Percentiles rank a stretch among this genome's conserved stretches.
Evolutionary conservation across 1,140 invertebrate species (phyloP).

Genomic region (Drosophila kurseongensis): DNA sequence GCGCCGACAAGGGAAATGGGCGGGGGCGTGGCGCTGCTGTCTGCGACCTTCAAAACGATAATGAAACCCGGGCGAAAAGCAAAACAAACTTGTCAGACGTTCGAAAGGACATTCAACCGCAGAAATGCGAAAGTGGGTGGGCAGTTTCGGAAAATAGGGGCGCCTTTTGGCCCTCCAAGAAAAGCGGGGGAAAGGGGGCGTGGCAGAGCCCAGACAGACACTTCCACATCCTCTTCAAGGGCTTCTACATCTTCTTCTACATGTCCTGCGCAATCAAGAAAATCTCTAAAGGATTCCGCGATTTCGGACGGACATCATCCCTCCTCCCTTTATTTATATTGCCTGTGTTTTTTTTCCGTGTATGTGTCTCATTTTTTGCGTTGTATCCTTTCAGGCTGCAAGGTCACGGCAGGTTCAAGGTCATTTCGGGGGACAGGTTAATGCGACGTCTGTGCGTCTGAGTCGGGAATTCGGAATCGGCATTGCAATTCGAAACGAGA

Average conservation of each 20-base stretch:
- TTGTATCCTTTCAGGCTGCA: slow-evolving; percentile 6
- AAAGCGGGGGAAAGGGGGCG: neutral
- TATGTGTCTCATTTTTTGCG: neutral
- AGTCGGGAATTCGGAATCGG: slow-evolving; percentile 27
- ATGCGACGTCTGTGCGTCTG: slow-evolving; percentile 31
- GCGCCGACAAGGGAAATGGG: neutral
- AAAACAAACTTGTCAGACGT: slow-evolving; percentile 68
- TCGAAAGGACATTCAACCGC: slow-evolving; percentile 66
- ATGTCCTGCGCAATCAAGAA: slow-evolving; percentile 52
- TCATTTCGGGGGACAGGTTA: slow-evolving; percentile 24
- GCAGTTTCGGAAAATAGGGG: neutral
- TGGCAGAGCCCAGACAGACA: neutral
- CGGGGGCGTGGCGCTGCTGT: slow-evolving; percentile 33
- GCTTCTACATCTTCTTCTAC: slow-evolving; percentile 2
- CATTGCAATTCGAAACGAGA: slow-evolving; percentile 14
- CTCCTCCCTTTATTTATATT: neutral
- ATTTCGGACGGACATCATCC: slow-evolving; percentile 1
- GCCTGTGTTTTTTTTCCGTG: neutral
- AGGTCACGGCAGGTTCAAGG: slow-evolving; percentile 37
- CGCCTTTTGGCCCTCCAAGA: slow-evolving; percentile 8
- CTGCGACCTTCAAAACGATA: slow-evolving; percentile 68
- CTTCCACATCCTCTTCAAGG: slow-evolving; percentile 25
- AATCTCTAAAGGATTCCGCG: slow-evolving; percentile 41
- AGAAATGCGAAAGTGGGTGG: neutral
- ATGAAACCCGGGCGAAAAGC: slow-evolving; percentile 43